Evolutionary conservation across 2,113 vertebrate genomes (phyloP).

Genomic region (Sturnira hondurensis): DNA sequence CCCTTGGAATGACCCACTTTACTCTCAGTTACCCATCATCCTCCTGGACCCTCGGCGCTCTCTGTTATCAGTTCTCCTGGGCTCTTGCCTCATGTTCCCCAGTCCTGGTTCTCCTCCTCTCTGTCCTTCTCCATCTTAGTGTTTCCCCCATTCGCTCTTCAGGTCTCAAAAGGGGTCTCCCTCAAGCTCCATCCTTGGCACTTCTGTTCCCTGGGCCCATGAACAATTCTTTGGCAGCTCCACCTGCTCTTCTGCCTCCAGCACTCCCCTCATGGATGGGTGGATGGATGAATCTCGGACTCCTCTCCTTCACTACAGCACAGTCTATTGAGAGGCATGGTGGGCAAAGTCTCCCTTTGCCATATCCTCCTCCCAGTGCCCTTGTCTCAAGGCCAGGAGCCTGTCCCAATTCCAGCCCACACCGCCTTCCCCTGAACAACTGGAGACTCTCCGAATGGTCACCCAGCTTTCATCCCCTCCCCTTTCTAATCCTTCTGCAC

Average conservation of each 20-base stretch:
- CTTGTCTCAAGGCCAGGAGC: neutral
- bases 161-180: neutral
- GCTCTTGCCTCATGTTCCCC: neutral
- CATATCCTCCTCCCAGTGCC: neutral
- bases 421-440: neutral
- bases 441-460: neutral
- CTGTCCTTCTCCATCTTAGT: neutral
- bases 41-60: neutral
- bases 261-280: neutral
- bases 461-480: neutral
- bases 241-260: neutral
- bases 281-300: neutral
- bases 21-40: neutral
- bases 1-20: neutral
- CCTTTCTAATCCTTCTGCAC: neutral
- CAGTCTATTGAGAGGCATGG: neutral
- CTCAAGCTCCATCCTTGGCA: neutral
- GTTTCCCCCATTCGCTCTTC: neutral
- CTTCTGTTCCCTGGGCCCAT: neutral
- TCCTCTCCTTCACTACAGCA: neutral
- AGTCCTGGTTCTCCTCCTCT: neutral
- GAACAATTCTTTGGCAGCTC: neutral
- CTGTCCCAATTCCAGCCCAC: neutral
- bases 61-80: neutral
- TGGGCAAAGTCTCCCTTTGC: neutral